Base-by-base conservation (phyloP, 2,797 vertebrate species). In the Hylomyscus alleni region DNA sequence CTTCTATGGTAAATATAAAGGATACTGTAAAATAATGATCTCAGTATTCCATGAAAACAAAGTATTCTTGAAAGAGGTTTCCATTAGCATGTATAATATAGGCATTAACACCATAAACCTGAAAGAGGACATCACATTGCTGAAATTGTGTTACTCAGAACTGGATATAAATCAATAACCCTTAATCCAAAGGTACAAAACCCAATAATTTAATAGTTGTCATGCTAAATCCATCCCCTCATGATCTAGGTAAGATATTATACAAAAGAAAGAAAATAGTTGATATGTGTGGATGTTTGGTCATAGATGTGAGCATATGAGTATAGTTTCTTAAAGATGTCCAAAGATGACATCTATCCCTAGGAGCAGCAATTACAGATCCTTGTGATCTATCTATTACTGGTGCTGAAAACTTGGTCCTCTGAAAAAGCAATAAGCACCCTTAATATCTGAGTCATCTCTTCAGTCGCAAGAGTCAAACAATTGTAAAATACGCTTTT, bases 401-500 rank as follows among this genome's bases (percentile, higher is more conserved):
- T 34, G 19, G 34, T 87, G 4, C 20, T 54, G 67, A 15, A 24
- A 52, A 26, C 34, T 87, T 1, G 0, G 22, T 29, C 20, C 34
- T 52, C 8, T 87, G 34, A 37, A 72, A 72, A n/a, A 37, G 8
- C 4, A 72, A 15, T 50, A 86, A 54, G 8, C 34, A 54, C 3
- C 11, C 31, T 54, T 26, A 34, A 86, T 14, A 1, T 52, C 11
- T 67, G 62, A 69, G 11, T n/a, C 13, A 50, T 67, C 20, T 69
- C 62, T 86, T n/a, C 3, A 72, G 3, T 72, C 6, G 4, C 44
- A 60, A 37, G 22, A 67, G 34, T 58, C 10, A 7, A 93, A 65
- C 82, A 83, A 67, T 84, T 94, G 62, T n/a, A 81, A 92, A 73
- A 65, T 60, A 10, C 93, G 22, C 47, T 15, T 90, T 94, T 86